Evolutionary conservation across 2,113 vertebrate genomes (phyloP), one percentile per base, ranked within the genome.

Genomic region (Lepus timidus): DNA sequence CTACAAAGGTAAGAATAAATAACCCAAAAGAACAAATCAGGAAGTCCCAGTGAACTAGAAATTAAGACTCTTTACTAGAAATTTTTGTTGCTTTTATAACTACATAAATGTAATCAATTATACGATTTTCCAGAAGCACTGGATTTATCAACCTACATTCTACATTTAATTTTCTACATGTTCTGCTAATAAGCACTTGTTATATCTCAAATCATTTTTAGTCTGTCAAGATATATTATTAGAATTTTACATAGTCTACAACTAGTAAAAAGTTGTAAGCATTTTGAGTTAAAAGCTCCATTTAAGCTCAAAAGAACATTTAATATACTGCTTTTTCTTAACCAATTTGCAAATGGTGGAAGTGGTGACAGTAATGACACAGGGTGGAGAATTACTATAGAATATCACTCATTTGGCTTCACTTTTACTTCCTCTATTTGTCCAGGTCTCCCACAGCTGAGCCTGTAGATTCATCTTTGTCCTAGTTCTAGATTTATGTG

Each of bases 1-100:
- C 74, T 67, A 49, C 8, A 31, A 31, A 68, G 33, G 51, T 55
- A 64, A 65, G 27, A 92, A 52, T 68, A 64, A 79, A 85, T 19
- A 81, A 91, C 2, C 51, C 39, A 80, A 74, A 93, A 17, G 36
- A 90, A 91, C 19, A 73, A 73, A 84, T 81, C 64, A 84, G 80
- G 36, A 89, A 67, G 64, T 64, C 52, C 6, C 27, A 55, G 62
- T 29, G 10, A 76, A 55, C 39, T 9, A 78, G 65, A 89, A 88
- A 79, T 73, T 29, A 36, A 52, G 19, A 58, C 23, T 29, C 23
- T 67, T 74, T 9, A 65, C 1, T 51, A 71, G 55, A 84, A 79
- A 84, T 27, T 31, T 70, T 39, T 27, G 25, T 1, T 65, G 36
- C 87, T 49, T 55, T 68, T 83, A 19, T 51, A 22, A 90, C 39